Conservation (phyloP, 2,797 vertebrate species). For the Lophius americanus region DNA sequence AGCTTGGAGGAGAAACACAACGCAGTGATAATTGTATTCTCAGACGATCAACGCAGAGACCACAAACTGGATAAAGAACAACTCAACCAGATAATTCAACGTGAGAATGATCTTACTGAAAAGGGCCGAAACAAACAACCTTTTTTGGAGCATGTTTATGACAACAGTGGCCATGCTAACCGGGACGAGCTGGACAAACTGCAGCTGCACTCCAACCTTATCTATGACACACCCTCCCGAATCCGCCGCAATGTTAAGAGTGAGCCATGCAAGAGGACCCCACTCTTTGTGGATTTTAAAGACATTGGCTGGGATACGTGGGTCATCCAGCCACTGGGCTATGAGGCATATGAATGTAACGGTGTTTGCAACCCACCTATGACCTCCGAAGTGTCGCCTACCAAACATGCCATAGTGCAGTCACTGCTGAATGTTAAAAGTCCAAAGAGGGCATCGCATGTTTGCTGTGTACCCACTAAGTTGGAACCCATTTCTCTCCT, state of each 20-base stretch:
- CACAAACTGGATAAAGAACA: conserved; percentile 81
- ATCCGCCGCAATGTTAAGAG: conserved; percentile 89
- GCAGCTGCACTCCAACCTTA: conserved; percentile 88
- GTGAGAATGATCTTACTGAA: conserved; percentile 77
- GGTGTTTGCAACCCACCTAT: conserved; percentile 90
- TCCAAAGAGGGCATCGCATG: conserved; percentile 87
- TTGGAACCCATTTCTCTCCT: conserved; percentile 95
- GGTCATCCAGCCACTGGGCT: conserved; percentile 91
- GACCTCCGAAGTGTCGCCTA: conserved; percentile 89
- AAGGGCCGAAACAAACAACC: conserved; percentile 60
- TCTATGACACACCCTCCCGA: conserved; percentile 87
- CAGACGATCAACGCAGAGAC: conserved; percentile 86
- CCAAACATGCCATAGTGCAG: conserved; percentile 94
- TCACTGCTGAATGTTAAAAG: conserved; percentile 88
- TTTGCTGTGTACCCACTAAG: conserved; percentile 95
- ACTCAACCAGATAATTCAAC: conserved; percentile 83
- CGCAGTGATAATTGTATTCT: conserved; percentile 91
- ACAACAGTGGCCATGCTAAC: conserved; percentile 53
- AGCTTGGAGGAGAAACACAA: conserved; percentile 83
- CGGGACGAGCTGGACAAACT: conserved; percentile 80
- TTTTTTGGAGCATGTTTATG: conserved; percentile 41
- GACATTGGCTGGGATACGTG: conserved; percentile 96
- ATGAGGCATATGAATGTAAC: conserved; percentile 92
- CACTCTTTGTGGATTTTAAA: conserved; percentile 94
- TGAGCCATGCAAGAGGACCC: conserved; percentile 89